Evolutionary conservation across 1,140 invertebrate species (phyloP).

Genomic region (Drosophila suzukii): DNA sequence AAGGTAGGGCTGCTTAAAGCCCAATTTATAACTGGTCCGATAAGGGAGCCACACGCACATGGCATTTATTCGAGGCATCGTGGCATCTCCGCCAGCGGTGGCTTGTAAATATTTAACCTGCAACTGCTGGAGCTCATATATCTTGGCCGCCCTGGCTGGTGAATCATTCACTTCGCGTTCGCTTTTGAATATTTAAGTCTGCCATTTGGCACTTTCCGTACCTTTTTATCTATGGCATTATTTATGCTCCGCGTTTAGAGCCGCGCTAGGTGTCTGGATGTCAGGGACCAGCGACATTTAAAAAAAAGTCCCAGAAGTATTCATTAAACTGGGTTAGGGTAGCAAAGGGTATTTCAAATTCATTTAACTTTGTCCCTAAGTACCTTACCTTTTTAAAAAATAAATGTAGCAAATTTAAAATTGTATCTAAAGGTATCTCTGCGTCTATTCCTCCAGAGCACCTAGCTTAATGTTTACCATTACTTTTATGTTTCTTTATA

Average conservation of each 20-base stretch:
- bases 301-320: constrained; percentile 56
- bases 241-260: constrained; percentile 53
- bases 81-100: constrained; percentile 9
- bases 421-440: background rate
- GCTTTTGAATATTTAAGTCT: constrained; percentile 56
- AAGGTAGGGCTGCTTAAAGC: constrained; percentile 43
- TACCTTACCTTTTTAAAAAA: no score
- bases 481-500: constrained; percentile 27
- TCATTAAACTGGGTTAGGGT: constrained; percentile 14
- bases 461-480: constrained; percentile 16
- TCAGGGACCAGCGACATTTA: constrained; percentile 39
- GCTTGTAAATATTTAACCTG: constrained; percentile 75
- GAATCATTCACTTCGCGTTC: constrained; percentile 65
- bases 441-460: background rate
- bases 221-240: constrained; percentile 63
- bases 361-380: background rate
- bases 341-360: background rate
- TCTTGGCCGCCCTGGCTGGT: constrained; percentile 34
- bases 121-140: constrained; percentile 58
- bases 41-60: constrained; percentile 48
- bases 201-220: constrained; percentile 2
- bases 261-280: constrained; percentile 54
- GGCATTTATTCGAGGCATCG: constrained; percentile 12
- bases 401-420: no score
- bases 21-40: constrained; percentile 61